phyloP scores from a whole-genome alignment of 2,113 vertebrate species.

The Melanerpes aurifrons region DNA sequence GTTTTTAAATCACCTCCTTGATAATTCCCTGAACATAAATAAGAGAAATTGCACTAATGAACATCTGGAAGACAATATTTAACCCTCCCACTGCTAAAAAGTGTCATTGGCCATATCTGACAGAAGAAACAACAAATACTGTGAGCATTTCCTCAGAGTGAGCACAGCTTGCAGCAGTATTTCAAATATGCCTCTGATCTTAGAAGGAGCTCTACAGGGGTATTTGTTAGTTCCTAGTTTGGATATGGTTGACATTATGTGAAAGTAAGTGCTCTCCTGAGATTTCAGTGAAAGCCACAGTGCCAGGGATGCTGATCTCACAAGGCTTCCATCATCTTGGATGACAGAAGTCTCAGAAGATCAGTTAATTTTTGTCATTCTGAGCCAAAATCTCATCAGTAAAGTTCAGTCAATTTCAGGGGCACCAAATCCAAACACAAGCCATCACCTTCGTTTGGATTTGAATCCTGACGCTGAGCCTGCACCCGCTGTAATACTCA shows the following conservation, averaged over 20 bases:
- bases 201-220: slow-evolving; percentile 5
- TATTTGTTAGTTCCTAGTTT: slow-evolving; percentile 18
- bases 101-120: not conserved
- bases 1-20: slow-evolving; percentile 31
- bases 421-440: slow-evolving; percentile 28
- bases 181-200: slow-evolving; percentile 41
- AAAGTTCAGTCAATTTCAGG: slow-evolving; percentile 48
- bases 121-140: slow-evolving; percentile 34
- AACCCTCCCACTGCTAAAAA: not conserved
- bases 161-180: slow-evolving; percentile 44
- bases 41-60: slow-evolving; percentile 24
- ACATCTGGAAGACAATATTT: slow-evolving; percentile 40
- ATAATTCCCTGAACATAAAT: slow-evolving; percentile 34
- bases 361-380: slow-evolving; percentile 56
- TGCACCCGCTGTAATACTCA: not conserved
- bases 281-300: slow-evolving; percentile 36
- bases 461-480: not conserved
- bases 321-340: slow-evolving; percentile 62
- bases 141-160: slow-evolving; percentile 6
- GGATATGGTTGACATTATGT: slow-evolving; percentile 51
- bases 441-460: not conserved
- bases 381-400: slow-evolving; percentile 46
- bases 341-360: slow-evolving; percentile 67
- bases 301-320: slow-evolving; percentile 67
- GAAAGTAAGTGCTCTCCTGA: slow-evolving; percentile 57